Evolutionary conservation across 2,888 invertebrate genomes (phyloP), one percentile per base, ranked within the genome.

Genomic region (Lacanobia oleracea): DNA sequence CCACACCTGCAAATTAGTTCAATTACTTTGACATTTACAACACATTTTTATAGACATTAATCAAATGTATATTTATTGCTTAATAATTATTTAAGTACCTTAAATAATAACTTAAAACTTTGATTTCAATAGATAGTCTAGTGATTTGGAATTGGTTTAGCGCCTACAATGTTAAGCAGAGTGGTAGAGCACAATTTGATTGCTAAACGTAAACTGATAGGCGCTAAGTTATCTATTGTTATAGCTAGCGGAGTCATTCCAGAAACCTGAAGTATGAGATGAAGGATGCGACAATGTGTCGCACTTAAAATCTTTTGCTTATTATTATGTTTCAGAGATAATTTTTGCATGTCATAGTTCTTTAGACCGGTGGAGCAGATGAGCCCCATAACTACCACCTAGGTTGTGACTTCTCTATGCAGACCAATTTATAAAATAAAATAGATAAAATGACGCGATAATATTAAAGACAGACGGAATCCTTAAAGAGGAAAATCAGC

Each of bases 11-110:
- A 63, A 80, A 80, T 67, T 59, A 67, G 50, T 60, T 40, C 43
- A 80, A 74, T 60, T 63, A 40, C 33, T 67, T 80, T 33, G 64
- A 61, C 64, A 65, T 65, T 72, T 48, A 21, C 18, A 27, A n/a
- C n/a, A 33, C 9, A 21, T 40, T 60, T 60, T 21, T 45, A 57
- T 9, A 18, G 14, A 14, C 3, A 65, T 37, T 33, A 40, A 54
- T 54, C 40, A 60, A 12, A 3, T 5, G 45, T 59, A 21, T 18
- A 59, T 62, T 53, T 37, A 53, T 48, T n/a, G 37, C 23, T 70
- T 16, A 23, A 48, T 23, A 54, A 21, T 61, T 16, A 10, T 6
- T 48, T 8, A 27, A 9, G n/a, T 37, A 2, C 1, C 4, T 10
- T 27, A 18, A 43, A 23, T 27, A 16, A 12, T 72, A 18, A 40